These are phyloP conservation scores for Metridium senile DNA, from an alignment of 92 coral and sea anemone species.

Conservation along the genomic window DNA sequence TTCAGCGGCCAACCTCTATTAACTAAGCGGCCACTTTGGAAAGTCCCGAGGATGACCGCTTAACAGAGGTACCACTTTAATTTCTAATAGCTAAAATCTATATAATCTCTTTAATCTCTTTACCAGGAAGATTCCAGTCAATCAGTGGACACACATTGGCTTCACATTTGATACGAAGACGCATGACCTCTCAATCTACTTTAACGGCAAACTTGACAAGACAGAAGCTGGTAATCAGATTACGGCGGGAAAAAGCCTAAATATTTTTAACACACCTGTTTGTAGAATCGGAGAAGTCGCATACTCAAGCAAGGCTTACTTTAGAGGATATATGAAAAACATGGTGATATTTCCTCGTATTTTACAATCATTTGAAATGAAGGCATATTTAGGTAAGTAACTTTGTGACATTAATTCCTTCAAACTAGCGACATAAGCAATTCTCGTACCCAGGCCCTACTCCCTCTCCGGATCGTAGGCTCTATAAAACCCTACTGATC, in stretches of 20 bases:
- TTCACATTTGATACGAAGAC: not conserved
- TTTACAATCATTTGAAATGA: not conserved
- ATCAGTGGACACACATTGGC: conserved; percentile 1
- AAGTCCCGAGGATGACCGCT: no score
- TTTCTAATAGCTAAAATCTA: no score
- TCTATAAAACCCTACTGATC: no score
- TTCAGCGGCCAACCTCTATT: no score
- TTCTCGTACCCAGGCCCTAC: no score
- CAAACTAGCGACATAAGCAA: no score
- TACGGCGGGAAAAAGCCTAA: not conserved
- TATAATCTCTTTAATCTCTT: no score
- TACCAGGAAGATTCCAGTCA: not conserved
- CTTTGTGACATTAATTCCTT: no score
- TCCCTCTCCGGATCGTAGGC: no score
- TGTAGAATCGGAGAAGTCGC: not conserved
- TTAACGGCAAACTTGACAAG: not conserved
- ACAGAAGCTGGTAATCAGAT: not conserved
- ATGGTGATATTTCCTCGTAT: not conserved
- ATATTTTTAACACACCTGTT: not conserved
- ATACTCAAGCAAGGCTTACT: not conserved
- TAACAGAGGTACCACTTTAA: no score
- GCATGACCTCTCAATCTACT: not conserved
- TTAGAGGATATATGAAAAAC: not conserved
- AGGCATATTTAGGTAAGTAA: not conserved
- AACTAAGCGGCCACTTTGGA: no score